These are phyloP conservation scores for Colistium nudipinnis DNA, from an alignment of 2,113 vertebrate species.

Conservation along the genomic window DNA sequence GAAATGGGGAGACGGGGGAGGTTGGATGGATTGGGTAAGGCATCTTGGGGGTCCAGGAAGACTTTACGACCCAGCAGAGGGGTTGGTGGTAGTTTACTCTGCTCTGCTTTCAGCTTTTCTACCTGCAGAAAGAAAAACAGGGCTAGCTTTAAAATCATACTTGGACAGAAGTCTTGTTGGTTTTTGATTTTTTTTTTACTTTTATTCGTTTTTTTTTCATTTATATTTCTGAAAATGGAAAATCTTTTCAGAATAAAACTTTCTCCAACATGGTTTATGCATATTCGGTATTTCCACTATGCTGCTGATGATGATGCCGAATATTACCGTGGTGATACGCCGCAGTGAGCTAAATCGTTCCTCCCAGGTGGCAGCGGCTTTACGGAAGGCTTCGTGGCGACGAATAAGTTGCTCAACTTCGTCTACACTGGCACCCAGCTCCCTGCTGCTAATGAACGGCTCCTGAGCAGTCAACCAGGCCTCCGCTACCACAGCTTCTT, in stretches of 20 bases:
- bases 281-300: background rate
- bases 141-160: background rate
- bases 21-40: conserved; percentile 65
- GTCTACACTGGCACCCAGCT: conserved; percentile 92
- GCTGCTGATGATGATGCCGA: background rate
- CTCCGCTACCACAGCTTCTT: conserved; percentile 94
- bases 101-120: conserved; percentile 91
- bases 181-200: no score
- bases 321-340: conserved; percentile 88
- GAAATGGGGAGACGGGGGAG: conserved; percentile 75
- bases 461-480: conserved; percentile 95
- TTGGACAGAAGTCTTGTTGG: background rate
- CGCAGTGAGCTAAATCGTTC: conserved; percentile 93
- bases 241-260: background rate
- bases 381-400: conserved; percentile 93
- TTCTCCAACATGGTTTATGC: background rate
- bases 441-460: conserved; percentile 88
- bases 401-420: conserved; percentile 96
- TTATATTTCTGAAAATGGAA: no score
- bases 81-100: conserved; percentile 89
- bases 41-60: conserved; percentile 87
- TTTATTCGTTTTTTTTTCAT: no score
- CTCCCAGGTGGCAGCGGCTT: conserved; percentile 92
- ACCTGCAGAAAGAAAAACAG: conserved; percentile 79
- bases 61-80: conserved; percentile 92